Evolutionary conservation across 2,888 invertebrate species (phyloP), one percentile per base, ranked within the genome.

Genomic region (Caenorhabditis zanzibari): DNA sequence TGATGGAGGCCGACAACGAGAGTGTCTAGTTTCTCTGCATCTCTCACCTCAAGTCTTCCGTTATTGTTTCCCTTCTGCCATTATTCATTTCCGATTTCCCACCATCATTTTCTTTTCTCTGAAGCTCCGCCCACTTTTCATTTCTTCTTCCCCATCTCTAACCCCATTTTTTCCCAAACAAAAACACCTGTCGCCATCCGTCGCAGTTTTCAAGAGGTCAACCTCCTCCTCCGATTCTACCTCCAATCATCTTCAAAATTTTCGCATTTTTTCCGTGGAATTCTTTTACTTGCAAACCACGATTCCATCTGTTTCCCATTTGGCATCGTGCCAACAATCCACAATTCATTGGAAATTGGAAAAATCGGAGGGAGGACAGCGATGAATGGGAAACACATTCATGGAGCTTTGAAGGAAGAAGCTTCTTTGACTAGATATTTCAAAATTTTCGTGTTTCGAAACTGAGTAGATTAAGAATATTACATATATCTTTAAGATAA

Each of bases 291-390:
- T 58, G 58, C 35, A 32, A 49, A 52, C 73, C 64, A 19, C 63
- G 26, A n/a, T n/a, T 32, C 76, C 76, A 76, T 76, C 49, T 76
- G 76, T 76, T 76, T 76, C 47, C 38, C 76, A 76, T 76, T 76
- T 75, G 75, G 75, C 75, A 59, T 58, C 6, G 56, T 61, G 68
- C 76, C 68, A 63, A 22, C 14, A 44, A 44, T 38, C 38, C 38
- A 38, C 26, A 76, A 68, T 76, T 68, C 66, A 58, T 64, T 44
- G 28, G 56, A 44, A 74, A 74, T 63, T 26, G 41, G 61, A 66
- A 19, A 22, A 58, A 58, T 22, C 22, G n/a, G n/a, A n/a, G n/a
- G n/a, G 38, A 47, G 10, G 44, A 12, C 38, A 12, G 38, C 7
- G 38, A 10, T 19, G 24, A 61, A 75, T 75, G 66, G n/a, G 75